Base-by-base conservation (phyloP, 1,140 invertebrate species). In the Archivesica marissinica region DNA sequence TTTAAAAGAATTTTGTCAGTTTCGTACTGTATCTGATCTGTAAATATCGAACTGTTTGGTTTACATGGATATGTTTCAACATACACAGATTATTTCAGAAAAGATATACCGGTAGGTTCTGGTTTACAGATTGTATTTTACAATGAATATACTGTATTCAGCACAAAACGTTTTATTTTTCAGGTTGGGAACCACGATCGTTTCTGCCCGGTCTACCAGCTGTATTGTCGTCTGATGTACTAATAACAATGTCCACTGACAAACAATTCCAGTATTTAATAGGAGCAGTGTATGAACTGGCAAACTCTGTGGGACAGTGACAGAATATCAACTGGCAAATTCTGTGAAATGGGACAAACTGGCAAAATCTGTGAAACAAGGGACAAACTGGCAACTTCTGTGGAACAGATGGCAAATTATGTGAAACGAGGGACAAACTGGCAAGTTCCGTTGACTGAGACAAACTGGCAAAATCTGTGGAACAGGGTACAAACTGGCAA, bases 241-340 rank as follows among this genome's bases (percentile, higher is more conserved):
- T 85, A 17, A 30, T 35, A 30, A n/a, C 28, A 28, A 17, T 85
- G 28, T 33, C 56, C 4, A 41, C 56, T 30, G 47, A 85, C 35
- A 77, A 78, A 78, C 74, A 85, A 38, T 44, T 85, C 23, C 72
- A 75, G 44, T 85, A 68, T 44, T 23, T 77, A 6, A 41, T 85
- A 11, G 59, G 47, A 15, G 41, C 74, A 9, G 82, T 78, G 47
- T 85, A 85, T 78, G 82, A 85, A 56, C 38, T 68, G 25, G 50
- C 50, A 30, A 59, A 74, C 11, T 41, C 11, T 56, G 78, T 70
- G 1, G 17, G 44, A 6, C 44, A 74, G 13, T 17, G 44, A 35
- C 6, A 25, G 7, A n/a, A 6, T 7, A 15, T 56, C 6, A 56
- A 15, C 7, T 23, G 7, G 54, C 7, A 11, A 7, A 7, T 11